Evolutionary conservation across 2,113 vertebrate genomes (phyloP).

Genomic region (Coptodon bakossiorum): DNA sequence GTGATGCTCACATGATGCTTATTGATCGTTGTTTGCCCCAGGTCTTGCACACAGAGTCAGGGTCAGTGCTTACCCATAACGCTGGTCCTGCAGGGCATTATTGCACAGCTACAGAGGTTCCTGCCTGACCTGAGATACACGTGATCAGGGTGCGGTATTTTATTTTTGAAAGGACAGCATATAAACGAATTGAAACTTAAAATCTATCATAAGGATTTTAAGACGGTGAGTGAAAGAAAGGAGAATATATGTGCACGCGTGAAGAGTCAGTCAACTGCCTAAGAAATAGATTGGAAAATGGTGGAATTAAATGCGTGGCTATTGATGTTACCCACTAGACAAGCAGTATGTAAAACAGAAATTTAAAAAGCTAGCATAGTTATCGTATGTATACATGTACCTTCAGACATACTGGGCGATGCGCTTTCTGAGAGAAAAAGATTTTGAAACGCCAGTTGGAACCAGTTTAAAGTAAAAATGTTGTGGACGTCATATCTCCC

Average conservation of each 20-base stretch:
- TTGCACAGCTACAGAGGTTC: slow-evolving; percentile 24
- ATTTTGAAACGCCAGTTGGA: neutral
- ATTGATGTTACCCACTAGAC: neutral
- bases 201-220: neutral
- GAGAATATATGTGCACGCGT: neutral
- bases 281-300: neutral
- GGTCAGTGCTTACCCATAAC: slow-evolving; percentile 29
- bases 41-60: slow-evolving; percentile 25
- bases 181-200: neutral
- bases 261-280: neutral
- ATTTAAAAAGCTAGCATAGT: neutral
- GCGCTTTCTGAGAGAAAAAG: neutral
- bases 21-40: slow-evolving; percentile 54
- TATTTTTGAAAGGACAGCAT: neutral
- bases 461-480: slow-evolving; percentile 35
- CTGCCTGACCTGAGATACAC: slow-evolving; percentile 24
- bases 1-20: slow-evolving; percentile 62
- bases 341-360: neutral
- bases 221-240: neutral
- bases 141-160: slow-evolving; percentile 1
- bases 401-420: neutral
- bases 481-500: slow-evolving; percentile 43
- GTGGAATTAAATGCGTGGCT: neutral
- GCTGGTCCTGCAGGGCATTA: slow-evolving; percentile 37
- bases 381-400: neutral